A percentile compares a stretch with the other conserved stretches of the same genome.
phyloP scores from a whole-genome alignment of 2,113 vertebrate species.

The Eclectus roratus region DNA sequence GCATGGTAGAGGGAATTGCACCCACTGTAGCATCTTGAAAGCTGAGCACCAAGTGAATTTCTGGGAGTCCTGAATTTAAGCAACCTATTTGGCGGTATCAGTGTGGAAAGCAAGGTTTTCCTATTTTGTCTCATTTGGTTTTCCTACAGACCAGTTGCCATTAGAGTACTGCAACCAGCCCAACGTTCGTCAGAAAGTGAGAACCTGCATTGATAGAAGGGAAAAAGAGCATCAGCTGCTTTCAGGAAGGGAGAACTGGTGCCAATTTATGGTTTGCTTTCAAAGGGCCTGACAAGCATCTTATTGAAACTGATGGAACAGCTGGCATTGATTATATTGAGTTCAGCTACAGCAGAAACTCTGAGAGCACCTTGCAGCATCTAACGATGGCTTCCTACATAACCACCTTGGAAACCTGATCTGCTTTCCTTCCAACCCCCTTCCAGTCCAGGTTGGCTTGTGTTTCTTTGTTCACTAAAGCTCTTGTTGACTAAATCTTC shows the following conservation, averaged over 20 bases:
- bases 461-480: slow-evolving; percentile 37
- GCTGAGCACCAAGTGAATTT: background rate
- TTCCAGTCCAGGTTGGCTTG: slow-evolving; percentile 16
- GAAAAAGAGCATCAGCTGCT: background rate
- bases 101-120: background rate
- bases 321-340: slow-evolving; percentile 15
- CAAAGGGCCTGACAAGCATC: background rate
- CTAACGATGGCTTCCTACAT: background rate
- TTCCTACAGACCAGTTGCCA: background rate
- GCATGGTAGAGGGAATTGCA: background rate
- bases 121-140: background rate
- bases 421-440: background rate
- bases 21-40: background rate
- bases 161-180: background rate
- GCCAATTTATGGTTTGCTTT: background rate
- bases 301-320: background rate
- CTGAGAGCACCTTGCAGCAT: background rate
- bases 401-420: background rate
- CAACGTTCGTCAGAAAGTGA: background rate
- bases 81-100: background rate
- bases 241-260: background rate
- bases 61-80: background rate
- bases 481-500: slow-evolving; percentile 44
- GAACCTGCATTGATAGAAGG: background rate
- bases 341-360: background rate